These are phyloP conservation scores for Prosapia bicincta DNA, from an alignment of 2,888 invertebrate species.

Conservation along the genomic window DNA sequence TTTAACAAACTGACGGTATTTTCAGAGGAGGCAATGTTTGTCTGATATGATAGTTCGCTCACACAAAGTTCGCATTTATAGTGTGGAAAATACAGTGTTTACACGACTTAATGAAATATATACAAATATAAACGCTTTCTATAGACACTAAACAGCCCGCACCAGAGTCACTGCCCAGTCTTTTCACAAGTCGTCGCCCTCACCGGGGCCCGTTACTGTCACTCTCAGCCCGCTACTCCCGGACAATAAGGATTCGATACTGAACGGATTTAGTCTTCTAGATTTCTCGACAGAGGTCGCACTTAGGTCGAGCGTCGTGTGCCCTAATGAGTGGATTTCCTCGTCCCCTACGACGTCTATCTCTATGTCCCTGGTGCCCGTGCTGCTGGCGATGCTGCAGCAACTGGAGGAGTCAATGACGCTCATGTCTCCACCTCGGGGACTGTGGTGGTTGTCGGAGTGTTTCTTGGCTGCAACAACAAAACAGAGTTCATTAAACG, in stretches of 20 bases:
- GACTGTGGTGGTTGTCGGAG: slow-evolving; percentile 43
- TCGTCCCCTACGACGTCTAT: slow-evolving; percentile 83
- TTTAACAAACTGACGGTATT: no score
- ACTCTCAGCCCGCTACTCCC: slow-evolving; percentile 43
- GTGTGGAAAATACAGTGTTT: no score
- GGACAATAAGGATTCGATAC: slow-evolving; percentile 82
- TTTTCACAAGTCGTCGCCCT: slow-evolving; percentile 8
- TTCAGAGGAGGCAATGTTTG: no score
- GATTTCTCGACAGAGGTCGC: slow-evolving; percentile 48
- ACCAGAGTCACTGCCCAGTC: no score
- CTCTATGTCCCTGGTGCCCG: slow-evolving; percentile 47
- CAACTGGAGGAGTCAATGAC: slow-evolving; percentile 44
- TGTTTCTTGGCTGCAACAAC: slow-evolving; percentile 23
- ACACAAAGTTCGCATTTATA: no score
- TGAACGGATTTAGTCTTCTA: slow-evolving; percentile 77
- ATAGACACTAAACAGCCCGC: no score
- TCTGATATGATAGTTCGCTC: no score
- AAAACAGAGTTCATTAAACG: no score
- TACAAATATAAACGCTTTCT: no score
- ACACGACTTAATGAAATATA: no score
- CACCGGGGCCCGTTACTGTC: slow-evolving; percentile 40
- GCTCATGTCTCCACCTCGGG: slow-evolving; percentile 54
- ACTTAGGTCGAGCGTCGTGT: slow-evolving; percentile 24
- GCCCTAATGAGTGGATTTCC: slow-evolving; percentile 46
- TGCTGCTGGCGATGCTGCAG: slow-evolving; percentile 47